Percentiles rank a stretch among this genome's conserved stretches.
Evolutionary conservation across 2,113 vertebrate species (phyloP).

Genomic region (Barnardius zonarius): DNA sequence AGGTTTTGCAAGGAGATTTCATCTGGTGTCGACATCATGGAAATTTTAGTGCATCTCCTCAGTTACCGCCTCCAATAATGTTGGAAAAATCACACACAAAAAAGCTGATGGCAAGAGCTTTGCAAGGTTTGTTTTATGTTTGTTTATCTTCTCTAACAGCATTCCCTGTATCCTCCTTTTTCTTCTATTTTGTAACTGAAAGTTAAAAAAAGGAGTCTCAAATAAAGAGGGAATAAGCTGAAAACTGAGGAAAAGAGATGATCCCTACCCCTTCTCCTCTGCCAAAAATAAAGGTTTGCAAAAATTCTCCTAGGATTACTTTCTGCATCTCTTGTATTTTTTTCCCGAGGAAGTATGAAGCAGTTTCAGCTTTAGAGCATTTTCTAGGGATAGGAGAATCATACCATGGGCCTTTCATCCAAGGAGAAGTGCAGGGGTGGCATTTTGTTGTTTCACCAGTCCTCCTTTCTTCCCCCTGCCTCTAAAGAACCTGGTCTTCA

Average conservation of each 20-base stretch:
- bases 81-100: background rate
- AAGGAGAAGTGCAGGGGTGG: background rate
- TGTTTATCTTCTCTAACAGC: background rate
- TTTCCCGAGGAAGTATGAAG: background rate
- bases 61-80: background rate
- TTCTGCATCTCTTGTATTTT: background rate
- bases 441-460: background rate
- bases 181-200: background rate
- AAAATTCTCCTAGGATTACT: background rate
- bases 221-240: background rate
- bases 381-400: background rate
- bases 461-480: background rate
- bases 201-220: background rate
- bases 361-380: background rate
- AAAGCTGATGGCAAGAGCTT: background rate
- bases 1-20: conserved; percentile 30
- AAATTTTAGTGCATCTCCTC: background rate
- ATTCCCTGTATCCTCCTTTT: background rate
- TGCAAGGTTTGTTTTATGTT: conserved; percentile 8
- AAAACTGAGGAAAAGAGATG: background rate
- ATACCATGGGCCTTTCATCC: background rate
- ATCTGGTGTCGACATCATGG: conserved; percentile 17
- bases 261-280: background rate
- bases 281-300: background rate
- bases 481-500: background rate